These are phyloP conservation scores for Sternotherus odoratus DNA, from an alignment of 2,797 vertebrate genomes.

Conservation along the genomic window DNA sequence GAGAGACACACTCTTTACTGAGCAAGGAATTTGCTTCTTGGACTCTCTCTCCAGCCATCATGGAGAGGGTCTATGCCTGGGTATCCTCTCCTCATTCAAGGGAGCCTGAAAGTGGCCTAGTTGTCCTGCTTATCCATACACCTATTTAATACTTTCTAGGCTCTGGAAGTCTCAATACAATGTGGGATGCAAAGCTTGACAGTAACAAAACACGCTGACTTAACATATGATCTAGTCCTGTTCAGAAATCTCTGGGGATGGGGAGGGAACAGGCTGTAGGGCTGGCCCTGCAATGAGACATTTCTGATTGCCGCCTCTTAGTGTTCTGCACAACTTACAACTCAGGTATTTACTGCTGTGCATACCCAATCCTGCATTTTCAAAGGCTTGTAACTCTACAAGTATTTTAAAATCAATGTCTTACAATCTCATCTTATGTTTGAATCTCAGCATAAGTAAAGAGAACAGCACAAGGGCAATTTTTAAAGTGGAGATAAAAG, in stretches of 20 bases:
- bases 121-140: slow-evolving; percentile 32
- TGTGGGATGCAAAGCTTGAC: slow-evolving; percentile 45
- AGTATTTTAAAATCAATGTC: background rate
- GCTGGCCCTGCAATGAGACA: background rate
- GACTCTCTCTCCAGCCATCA: slow-evolving; percentile 38
- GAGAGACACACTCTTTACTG: slow-evolving; percentile 34
- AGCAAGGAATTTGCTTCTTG: slow-evolving; percentile 34
- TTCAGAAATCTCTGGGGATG: background rate
- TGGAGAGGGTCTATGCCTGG: slow-evolving; percentile 32
- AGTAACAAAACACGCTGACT: slow-evolving; percentile 2
- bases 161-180: slow-evolving; percentile 12
- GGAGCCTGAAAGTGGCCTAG: slow-evolving; percentile 14
- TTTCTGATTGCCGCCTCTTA: slow-evolving; percentile 5
- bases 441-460: background rate
- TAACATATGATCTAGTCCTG: background rate
- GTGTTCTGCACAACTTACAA: background rate
- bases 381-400: background rate
- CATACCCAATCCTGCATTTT: background rate
- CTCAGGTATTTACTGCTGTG: background rate
- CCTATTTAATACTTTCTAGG: slow-evolving; percentile 19
- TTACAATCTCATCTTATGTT: background rate
- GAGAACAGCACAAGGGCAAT: background rate
- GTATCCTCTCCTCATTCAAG: background rate
- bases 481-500: slow-evolving; percentile 1
- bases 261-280: background rate